Evolutionary conservation across 1,140 invertebrate species (phyloP).

Genomic region (Trichoplusia ni): DNA sequence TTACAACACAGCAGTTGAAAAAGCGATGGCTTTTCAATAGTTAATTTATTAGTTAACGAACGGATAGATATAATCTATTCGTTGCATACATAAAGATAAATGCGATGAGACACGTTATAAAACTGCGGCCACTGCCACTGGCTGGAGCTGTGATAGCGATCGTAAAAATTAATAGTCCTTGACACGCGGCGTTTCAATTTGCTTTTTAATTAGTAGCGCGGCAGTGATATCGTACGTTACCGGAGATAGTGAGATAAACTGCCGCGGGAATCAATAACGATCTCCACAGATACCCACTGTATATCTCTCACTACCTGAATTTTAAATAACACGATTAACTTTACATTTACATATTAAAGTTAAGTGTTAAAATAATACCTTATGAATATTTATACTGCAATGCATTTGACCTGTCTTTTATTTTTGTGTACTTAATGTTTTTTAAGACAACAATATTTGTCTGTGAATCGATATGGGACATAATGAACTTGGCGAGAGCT

Average conservation of each 20-base stretch:
- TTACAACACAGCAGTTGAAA: constrained; percentile 37
- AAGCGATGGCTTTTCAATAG: constrained; percentile 43
- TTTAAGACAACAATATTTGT: background rate
- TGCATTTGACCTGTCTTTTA: background rate
- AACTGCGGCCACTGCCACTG: constrained; percentile 13
- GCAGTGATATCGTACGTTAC: constrained; percentile 23
- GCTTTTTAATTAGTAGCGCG: constrained; percentile 60
- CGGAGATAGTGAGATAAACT: constrained; percentile 33
- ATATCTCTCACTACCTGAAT: constrained; percentile 26
- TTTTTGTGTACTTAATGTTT: background rate
- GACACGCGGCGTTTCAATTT: constrained; percentile 61
- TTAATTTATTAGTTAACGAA: constrained; percentile 52
- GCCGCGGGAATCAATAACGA: constrained; percentile 32
- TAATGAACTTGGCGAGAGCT: too few relatives aligned
- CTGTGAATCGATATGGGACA: too few relatives aligned
- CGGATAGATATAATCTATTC: constrained; percentile 51
- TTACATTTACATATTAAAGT: constrained; percentile 23
- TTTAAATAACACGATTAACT: constrained; percentile 23
- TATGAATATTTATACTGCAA: constrained; percentile 26
- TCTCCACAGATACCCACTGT: constrained; percentile 19
- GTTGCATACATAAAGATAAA: constrained; percentile 58
- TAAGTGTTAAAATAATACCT: constrained; percentile 21
- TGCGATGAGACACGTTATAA: constrained; percentile 44
- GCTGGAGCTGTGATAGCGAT: constrained; percentile 46
- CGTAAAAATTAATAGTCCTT: constrained; percentile 68